These are phyloP conservation scores for Mesocricetus auratus DNA, from an alignment of 2,113 vertebrate genomes.

Conservation along the genomic window DNA sequence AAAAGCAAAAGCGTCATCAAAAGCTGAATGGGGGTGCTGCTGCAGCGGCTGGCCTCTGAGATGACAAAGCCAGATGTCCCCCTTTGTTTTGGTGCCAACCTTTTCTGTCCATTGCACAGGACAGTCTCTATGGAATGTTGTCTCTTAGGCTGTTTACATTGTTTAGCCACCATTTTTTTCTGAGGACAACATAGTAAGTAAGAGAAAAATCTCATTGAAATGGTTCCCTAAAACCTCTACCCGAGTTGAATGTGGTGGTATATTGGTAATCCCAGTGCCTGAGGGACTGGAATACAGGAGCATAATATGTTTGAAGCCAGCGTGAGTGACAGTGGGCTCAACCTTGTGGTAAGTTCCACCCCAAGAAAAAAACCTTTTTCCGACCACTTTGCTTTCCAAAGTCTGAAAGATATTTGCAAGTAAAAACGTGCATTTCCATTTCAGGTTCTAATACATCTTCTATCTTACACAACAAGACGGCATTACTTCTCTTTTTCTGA, in stretches of 20 bases:
- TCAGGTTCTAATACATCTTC: background rate
- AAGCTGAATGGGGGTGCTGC: background rate
- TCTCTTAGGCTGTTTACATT: background rate
- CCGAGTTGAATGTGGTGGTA: background rate
- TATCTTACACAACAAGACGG: background rate
- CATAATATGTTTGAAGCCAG: background rate
- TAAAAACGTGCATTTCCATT: background rate
- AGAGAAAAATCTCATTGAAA: background rate
- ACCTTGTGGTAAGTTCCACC: background rate
- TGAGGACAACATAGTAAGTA: background rate
- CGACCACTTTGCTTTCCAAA: background rate
- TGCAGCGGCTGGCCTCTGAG: background rate
- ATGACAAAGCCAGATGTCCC: background rate
- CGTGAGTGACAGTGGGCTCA: background rate
- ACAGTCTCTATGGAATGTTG: background rate
- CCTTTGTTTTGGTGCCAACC: background rate
- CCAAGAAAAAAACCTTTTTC: background rate
- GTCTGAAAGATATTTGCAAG: background rate
- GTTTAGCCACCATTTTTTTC: background rate
- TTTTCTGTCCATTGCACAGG: background rate
- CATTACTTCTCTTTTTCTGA: background rate
- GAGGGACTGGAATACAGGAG: background rate
- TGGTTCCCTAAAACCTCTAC: background rate
- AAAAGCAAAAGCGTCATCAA: background rate
- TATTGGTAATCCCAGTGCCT: background rate